Conservation (phyloP, 2,888 invertebrate species). For the Cyclophora albipunctata region DNA sequence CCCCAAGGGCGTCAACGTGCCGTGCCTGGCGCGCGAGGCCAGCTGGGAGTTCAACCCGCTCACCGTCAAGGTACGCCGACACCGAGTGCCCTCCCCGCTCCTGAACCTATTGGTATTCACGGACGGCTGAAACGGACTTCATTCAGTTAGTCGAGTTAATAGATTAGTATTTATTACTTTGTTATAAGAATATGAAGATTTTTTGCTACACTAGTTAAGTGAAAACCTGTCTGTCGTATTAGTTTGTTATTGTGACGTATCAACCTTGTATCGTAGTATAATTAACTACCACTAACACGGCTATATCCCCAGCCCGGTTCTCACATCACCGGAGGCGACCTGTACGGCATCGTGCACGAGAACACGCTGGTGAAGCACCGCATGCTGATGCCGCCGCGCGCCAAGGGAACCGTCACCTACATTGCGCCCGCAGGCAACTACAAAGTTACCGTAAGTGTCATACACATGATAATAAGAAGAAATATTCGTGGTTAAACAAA, state of each 20-base stretch:
- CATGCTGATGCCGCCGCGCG: slow-evolving; percentile 94
- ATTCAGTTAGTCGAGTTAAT: no score
- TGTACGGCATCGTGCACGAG: slow-evolving; percentile 97
- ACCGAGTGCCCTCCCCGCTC: no score
- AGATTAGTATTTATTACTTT: no score
- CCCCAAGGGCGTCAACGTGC: slow-evolving; percentile 98
- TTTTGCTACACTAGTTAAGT: no score
- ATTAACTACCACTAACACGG: no score
- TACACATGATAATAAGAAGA: not conserved
- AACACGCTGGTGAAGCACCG: slow-evolving; percentile 98
- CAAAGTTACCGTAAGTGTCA: slow-evolving; percentile 86
- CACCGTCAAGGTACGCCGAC: slow-evolving; percentile 80
- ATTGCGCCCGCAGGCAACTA: slow-evolving; percentile 96
- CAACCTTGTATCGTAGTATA: no score
- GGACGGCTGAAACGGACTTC: no score
- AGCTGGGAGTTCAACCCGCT: slow-evolving; percentile 96
- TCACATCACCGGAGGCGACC: slow-evolving; percentile 98
- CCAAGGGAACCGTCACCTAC: slow-evolving; percentile 97
- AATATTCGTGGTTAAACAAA: no score
- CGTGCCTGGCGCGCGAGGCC: slow-evolving; percentile 86
- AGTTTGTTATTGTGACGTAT: no score
- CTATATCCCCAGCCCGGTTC: slow-evolving; percentile 81
- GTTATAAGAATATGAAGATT: no score
- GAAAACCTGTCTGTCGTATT: no score
- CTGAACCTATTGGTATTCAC: no score